Evolutionary conservation across 1,140 invertebrate species (phyloP).

Genomic region (Papilio aristodemus): DNA sequence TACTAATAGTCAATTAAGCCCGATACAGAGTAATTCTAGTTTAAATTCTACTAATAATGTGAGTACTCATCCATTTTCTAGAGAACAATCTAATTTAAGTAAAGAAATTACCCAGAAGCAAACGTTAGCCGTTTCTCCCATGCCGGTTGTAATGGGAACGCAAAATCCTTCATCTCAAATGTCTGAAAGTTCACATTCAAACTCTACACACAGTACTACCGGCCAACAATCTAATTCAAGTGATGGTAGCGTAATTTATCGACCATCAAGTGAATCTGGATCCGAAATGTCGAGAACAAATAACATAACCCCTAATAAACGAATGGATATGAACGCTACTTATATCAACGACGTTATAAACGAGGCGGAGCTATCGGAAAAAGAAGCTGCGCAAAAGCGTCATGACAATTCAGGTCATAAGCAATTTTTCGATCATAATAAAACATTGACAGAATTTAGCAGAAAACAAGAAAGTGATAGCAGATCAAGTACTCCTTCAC

Average conservation of each 20-base stretch:
- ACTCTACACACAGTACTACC: slow-evolving; percentile 82
- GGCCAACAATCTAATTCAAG: slow-evolving; percentile 84
- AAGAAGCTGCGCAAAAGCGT: slow-evolving; percentile 70
- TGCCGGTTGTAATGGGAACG: slow-evolving; percentile 78
- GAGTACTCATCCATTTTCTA: slow-evolving; percentile 71
- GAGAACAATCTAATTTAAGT: slow-evolving; percentile 78
- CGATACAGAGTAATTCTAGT: slow-evolving; percentile 81
- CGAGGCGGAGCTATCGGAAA: slow-evolving; percentile 74
- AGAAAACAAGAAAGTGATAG: slow-evolving; percentile 60
- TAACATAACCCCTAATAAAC: slow-evolving; percentile 79
- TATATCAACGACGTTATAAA: slow-evolving; percentile 77
- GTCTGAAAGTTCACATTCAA: slow-evolving; percentile 82
- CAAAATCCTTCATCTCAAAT: slow-evolving; percentile 75
- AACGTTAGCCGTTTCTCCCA: slow-evolving; percentile 88
- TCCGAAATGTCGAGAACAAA: slow-evolving; percentile 81
- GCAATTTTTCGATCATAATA: slow-evolving; percentile 62
- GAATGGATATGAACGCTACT: slow-evolving; percentile 79
- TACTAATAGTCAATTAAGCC: slow-evolving; percentile 79
- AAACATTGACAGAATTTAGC: slow-evolving; percentile 63
- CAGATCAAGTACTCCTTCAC: slow-evolving; percentile 73
- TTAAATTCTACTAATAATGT: slow-evolving; percentile 78
- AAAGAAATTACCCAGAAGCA: slow-evolving; percentile 80
- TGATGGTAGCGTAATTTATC: slow-evolving; percentile 86
- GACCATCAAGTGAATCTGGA: slow-evolving; percentile 84
- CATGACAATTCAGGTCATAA: slow-evolving; percentile 50